Base-by-base conservation (phyloP, 2,113 vertebrate species). In the Trachemys scripta region DNA sequence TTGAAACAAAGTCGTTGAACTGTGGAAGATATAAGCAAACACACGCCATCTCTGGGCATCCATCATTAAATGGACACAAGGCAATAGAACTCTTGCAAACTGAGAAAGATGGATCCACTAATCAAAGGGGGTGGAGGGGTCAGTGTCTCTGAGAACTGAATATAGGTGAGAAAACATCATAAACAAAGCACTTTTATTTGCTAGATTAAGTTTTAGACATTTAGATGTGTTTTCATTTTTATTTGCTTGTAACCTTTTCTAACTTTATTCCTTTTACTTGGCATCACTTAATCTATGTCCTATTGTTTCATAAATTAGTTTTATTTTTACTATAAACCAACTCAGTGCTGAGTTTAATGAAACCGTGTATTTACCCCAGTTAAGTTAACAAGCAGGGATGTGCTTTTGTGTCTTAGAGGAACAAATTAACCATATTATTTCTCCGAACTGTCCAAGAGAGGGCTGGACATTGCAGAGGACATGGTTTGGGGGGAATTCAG, bases 61-160 rank as follows among this genome's bases (percentile, higher is more conserved):
- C 13, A 35, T 65, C 29, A 65, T 14, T 65, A 65, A 16, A 35
- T 31, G 31, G 7, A 65, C 31, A 16, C 62, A 65, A 65, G 31
- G 35, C 7, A n/a, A n/a, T 35, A 69, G 62, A n/a, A 31, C 62
- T 10, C 31, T 69, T 69, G 14, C 3, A 35, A 65, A 35, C 62
- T n/a, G 62, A 69, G 16, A n/a, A n/a, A 69, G 35, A 69, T 69
- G 62, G 35, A 31, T 69, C 62, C 62, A 7, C 62, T 35, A 65
- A 4, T 31, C 31, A 19, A 3, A 6, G 13, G 4, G 35, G 62
- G 3, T 5, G 14, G 16, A 4, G 5, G 27, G 2, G 1, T 17
- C 13, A 14, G 29, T 4, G 1, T 69, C 62, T 69, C 62, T n/a
- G 14, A 17, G 35, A 69, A 69, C 16, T n/a, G 31, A 69, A 69